Conservation (phyloP, 1,140 invertebrate species). For the Fopius arisanus region DNA sequence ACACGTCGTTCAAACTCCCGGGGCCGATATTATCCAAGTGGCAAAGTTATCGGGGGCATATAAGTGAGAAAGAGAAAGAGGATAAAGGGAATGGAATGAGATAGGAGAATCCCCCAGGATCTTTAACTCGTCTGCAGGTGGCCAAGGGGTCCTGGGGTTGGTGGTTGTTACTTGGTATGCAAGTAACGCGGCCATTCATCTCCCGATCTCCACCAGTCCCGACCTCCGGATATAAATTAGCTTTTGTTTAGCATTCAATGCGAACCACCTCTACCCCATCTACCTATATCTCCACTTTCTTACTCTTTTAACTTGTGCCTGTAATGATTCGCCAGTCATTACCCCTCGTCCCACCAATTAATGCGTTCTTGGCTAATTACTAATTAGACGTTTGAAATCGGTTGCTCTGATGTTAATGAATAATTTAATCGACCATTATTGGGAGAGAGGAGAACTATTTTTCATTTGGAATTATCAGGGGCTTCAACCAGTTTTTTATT, state of each 20-base stretch:
- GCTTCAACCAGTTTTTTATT: too few relatives aligned
- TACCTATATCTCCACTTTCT: constrained; percentile 5
- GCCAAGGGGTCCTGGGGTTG: constrained; percentile 10
- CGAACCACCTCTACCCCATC: constrained; percentile 34
- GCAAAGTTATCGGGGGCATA: background rate
- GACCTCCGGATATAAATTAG: constrained; percentile 65
- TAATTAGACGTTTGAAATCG: constrained; percentile 5
- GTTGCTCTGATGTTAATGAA: background rate
- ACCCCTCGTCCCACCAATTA: background rate
- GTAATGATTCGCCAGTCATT: background rate
- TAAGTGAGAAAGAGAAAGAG: background rate
- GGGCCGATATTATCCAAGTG: constrained; percentile 7
- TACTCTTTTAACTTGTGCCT: background rate
- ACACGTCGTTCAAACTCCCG: constrained; percentile 30
- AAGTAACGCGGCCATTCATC: constrained; percentile 63
- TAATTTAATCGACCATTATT: background rate
- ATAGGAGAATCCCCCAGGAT: constrained; percentile 43
- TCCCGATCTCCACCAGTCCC: constrained; percentile 61
- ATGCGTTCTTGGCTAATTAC: background rate
- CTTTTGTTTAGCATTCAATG: constrained; percentile 68
- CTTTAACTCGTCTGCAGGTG: constrained; percentile 48
- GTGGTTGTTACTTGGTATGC: constrained; percentile 61
- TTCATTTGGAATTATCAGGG: background rate
- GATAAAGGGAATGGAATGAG: background rate
- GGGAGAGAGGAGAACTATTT: background rate